A percentile compares a stretch with the other conserved stretches of the same genome.
Conservation (phyloP, 92 coral and sea anemone genomes). For the Phenganax stokvisi region DNA sequence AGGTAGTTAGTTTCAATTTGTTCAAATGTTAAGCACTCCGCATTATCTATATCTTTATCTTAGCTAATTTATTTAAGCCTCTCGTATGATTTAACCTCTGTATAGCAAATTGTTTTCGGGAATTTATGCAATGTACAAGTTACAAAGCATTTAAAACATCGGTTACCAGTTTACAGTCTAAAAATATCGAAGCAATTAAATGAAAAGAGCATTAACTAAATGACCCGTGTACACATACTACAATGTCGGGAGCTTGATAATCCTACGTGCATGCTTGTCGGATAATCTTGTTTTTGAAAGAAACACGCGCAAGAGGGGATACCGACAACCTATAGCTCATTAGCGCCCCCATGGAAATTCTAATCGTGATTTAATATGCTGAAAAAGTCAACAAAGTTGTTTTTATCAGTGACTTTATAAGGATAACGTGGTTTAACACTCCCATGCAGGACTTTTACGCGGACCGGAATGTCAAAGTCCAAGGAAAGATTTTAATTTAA, state of each 20-base stretch:
- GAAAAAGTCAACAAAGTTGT: conserved; percentile 17
- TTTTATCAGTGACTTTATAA: conserved; percentile 6
- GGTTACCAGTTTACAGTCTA: conserved; percentile 16
- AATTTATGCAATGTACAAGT: background rate
- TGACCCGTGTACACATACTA: background rate
- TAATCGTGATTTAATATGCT: conserved; percentile 3
- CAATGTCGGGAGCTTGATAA: conserved; percentile 6
- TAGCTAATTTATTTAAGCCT: background rate
- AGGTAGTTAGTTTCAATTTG: too few relatives aligned
- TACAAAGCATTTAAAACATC: conserved; percentile 1
- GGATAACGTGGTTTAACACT: background rate
- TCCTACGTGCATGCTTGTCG: conserved; percentile 6
- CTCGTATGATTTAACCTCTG: conserved; percentile 20
- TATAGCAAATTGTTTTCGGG: conserved; percentile 21
- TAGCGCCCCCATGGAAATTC: background rate
- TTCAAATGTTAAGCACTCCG: too few relatives aligned
- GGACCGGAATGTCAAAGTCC: too few relatives aligned
- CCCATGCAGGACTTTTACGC: too few relatives aligned
- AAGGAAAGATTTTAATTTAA: too few relatives aligned
- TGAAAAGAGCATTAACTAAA: conserved; percentile 9
- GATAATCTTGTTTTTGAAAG: conserved; percentile 24
- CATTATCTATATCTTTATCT: too few relatives aligned
- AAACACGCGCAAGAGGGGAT: background rate
- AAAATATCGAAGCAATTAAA: conserved; percentile 19
- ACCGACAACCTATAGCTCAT: conserved; percentile 13